phyloP scores from a whole-genome alignment of 2,888 invertebrate genomes.

The Dioctria linearis region DNA sequence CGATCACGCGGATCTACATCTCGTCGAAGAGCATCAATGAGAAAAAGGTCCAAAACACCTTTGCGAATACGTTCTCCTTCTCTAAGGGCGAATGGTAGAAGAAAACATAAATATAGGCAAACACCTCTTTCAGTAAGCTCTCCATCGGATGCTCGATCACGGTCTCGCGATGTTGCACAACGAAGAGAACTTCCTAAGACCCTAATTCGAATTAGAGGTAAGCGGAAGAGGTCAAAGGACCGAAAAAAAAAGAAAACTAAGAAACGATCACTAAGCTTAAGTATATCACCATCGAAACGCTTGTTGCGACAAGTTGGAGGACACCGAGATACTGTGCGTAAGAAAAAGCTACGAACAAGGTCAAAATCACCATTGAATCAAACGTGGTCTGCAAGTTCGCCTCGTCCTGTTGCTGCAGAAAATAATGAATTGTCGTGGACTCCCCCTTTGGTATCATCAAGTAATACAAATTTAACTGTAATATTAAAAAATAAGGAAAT shows the following conservation, averaged over 20 bases:
- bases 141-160: constrained; percentile 63
- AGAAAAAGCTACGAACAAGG: constrained; percentile 60
- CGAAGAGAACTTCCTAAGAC: constrained; percentile 44
- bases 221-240: constrained; percentile 54
- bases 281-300: constrained; percentile 47
- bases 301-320: neutral
- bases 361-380: constrained; percentile 61
- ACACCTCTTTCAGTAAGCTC: constrained; percentile 47
- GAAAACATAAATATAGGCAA: constrained; percentile 1
- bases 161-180: constrained; percentile 40
- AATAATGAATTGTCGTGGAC: constrained; percentile 74
- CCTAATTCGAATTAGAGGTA: constrained; percentile 40
- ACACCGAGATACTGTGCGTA: constrained; percentile 24
- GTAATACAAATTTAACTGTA: constrained; percentile 74
- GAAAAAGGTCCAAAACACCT: constrained; percentile 53
- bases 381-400: constrained; percentile 22
- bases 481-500: constrained; percentile 74
- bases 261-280: constrained; percentile 29
- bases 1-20: constrained; percentile 59
- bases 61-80: constrained; percentile 47
- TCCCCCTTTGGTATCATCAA: constrained; percentile 73
- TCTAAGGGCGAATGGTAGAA: constrained; percentile 52
- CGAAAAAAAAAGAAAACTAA: constrained; percentile 55
- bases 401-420: constrained; percentile 57
- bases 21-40: constrained; percentile 45